Base-by-base conservation (phyloP, 1,140 invertebrate species). In the Chionoecetes opilio region DNA sequence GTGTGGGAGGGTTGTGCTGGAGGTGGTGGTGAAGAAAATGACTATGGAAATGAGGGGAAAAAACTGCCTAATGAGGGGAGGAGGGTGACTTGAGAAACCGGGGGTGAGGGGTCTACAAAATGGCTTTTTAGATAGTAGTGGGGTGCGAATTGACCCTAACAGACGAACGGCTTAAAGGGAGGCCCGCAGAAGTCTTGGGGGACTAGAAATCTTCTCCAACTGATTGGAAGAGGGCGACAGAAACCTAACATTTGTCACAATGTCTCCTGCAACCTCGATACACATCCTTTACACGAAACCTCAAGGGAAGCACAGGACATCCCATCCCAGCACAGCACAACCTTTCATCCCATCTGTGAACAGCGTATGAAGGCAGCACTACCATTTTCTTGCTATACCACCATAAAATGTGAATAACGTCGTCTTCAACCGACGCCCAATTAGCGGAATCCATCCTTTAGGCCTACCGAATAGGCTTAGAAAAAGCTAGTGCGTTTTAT, bases 101-200 rank as follows among this genome's bases (percentile, higher is more conserved):
- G 34, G 91, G 75, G 82, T 29, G 75, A 92, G 91, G 75, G 91
- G 91, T 84, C 63, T 82, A 84, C 91, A 92, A 92, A 92, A 92
- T 92, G 91, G 91, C 82, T 84, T 35, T 92, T 46, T 84, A 82
- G 91, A 92, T 92, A 92, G 75, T 37, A 82, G 34, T 31, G 82
- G 90, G 91, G 91, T 84, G 91, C n/a, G 91, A 92, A 92, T 92
- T 92, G 91, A 14, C 63, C 75, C 75, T 92, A 92, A 92, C 38
- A 31, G 91, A 84, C 75, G 34, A 85, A 92, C 75, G 31, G 91
- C 75, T 37, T 35, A 29, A n/a, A 5, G 75, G 91, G 75, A 41
- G 17, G 31, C 35, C 2, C 11, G 63, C n/a, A 34, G 84, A 14
- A 35, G 84, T 34, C 35, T 86, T n/a, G 21, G 21, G n/a, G 63